Conservation (phyloP, 1,140 invertebrate species). For the Drosophila sturtevanti region DNA sequence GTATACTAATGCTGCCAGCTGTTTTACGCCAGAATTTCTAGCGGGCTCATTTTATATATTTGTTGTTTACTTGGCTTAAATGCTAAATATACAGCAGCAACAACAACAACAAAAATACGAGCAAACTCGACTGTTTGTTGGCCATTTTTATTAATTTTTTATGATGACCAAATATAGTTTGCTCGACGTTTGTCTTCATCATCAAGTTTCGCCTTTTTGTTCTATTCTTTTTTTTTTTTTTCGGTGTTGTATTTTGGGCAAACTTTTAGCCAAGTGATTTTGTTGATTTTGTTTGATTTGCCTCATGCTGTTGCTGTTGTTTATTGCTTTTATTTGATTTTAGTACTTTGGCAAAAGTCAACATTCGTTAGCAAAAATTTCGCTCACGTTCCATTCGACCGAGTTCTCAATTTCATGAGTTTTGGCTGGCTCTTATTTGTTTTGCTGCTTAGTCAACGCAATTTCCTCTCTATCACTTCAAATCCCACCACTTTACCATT, state of each 20-base stretch:
- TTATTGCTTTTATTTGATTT: conserved; percentile 73
- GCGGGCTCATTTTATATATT: conserved; percentile 53
- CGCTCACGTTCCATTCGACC: conserved; percentile 70
- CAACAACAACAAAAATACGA: conserved; percentile 40
- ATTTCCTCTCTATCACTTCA: conserved; percentile 3
- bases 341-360: conserved; percentile 74
- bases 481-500: conserved; percentile 1
- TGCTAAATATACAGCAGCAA: conserved; percentile 48
- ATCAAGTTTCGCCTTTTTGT: conserved; percentile 10
- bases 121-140: conserved; percentile 9
- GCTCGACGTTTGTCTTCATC: conserved; percentile 52
- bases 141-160: conserved; percentile 59
- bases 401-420: conserved; percentile 71
- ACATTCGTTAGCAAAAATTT: conserved; percentile 78
- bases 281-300: conserved; percentile 74
- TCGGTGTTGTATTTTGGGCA: conserved; percentile 19
- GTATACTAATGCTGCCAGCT: conserved; percentile 29
- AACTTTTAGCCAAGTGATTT: conserved; percentile 60
- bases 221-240: not conserved
- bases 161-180: conserved; percentile 54
- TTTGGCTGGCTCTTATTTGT: conserved; percentile 57
- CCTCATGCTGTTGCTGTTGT: conserved; percentile 18
- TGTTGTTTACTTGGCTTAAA: conserved; percentile 63
- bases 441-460: conserved; percentile 45
- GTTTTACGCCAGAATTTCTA: conserved; percentile 15